phyloP scores from a whole-genome alignment of 2,888 invertebrate genomes.

The Heliconius ethilla region DNA sequence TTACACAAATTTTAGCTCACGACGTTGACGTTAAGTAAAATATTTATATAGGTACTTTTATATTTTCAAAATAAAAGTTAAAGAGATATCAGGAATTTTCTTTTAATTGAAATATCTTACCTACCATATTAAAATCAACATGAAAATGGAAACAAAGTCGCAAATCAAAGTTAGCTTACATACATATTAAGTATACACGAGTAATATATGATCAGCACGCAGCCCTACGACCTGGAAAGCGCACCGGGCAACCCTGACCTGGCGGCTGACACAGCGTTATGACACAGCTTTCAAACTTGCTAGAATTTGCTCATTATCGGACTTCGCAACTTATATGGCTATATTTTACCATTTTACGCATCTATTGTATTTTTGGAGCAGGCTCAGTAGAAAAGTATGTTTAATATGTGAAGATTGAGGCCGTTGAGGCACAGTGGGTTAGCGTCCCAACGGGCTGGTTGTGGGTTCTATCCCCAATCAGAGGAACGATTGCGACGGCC shows the following conservation, averaged over 20 bases:
- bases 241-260: slow-evolving; percentile 32
- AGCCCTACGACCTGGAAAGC: slow-evolving; percentile 33
- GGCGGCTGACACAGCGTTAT: slow-evolving; percentile 8
- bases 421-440: no score
- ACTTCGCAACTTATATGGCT: slow-evolving; percentile 10
- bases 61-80: background rate
- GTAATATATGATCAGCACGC: slow-evolving; percentile 3
- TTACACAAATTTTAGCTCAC: background rate
- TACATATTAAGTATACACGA: background rate
- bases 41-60: background rate
- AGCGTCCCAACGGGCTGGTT: no score
- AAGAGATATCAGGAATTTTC: background rate
- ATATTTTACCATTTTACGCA: background rate
- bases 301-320: slow-evolving; percentile 23
- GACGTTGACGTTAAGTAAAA: no score
- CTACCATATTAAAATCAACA: no score
- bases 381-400: no score
- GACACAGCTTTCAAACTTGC: slow-evolving; percentile 24
- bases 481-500: no score
- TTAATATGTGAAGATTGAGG: no score
- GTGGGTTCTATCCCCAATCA: no score
- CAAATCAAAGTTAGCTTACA: background rate
- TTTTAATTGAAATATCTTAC: no score
- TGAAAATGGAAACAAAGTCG: no score
- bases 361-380: background rate